Percentiles rank a stretch among this genome's conserved stretches.
Conservation (phyloP, 2,113 vertebrate genomes). For the Neodontobutis hainanensis region DNA sequence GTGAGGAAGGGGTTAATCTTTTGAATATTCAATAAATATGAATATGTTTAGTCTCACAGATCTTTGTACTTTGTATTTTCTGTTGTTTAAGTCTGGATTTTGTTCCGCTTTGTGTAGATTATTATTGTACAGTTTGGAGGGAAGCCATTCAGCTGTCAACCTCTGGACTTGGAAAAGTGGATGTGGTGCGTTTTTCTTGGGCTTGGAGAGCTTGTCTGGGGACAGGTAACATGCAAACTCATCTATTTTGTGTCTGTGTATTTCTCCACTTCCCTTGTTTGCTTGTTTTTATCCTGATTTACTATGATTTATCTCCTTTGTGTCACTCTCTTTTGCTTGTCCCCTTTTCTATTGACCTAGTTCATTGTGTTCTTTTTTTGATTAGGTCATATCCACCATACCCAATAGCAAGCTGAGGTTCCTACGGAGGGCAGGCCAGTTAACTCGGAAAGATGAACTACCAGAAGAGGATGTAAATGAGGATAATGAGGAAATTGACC, state of each 20-base stretch:
- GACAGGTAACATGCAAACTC: constrained; percentile 85
- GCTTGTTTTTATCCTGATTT: constrained; percentile 1
- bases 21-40: no score
- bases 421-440: constrained; percentile 90
- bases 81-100: background rate
- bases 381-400: constrained; percentile 91
- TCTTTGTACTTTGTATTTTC: background rate
- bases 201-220: constrained; percentile 96
- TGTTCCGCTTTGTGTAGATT: constrained; percentile 78
- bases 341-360: background rate
- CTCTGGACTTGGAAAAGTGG: constrained; percentile 94
- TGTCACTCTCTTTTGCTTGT: constrained; percentile 1
- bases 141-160: constrained; percentile 96
- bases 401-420: constrained; percentile 95
- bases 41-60: background rate
- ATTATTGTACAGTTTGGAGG: constrained; percentile 97
- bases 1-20: no score
- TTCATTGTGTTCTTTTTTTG: constrained; percentile 37
- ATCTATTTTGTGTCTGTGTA: constrained; percentile 3
- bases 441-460: constrained; percentile 91
- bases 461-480: constrained; percentile 94
- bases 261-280: background rate
- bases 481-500: constrained; percentile 97
- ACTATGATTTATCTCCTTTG: background rate
- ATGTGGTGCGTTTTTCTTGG: constrained; percentile 99